phyloP scores from a whole-genome alignment of 2,888 invertebrate species.

The Nomada goodeniana region DNA sequence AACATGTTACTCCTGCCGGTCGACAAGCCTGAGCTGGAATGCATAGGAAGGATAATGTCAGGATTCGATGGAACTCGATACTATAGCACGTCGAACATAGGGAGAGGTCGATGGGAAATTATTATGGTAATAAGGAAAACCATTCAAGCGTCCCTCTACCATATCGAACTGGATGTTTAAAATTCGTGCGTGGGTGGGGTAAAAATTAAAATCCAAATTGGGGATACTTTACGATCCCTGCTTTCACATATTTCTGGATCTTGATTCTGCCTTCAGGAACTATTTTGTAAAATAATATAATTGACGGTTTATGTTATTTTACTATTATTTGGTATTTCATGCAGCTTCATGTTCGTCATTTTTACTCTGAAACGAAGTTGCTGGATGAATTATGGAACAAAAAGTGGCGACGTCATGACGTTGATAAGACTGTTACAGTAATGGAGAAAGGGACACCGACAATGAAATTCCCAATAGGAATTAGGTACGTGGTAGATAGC shows the following conservation, averaged over 20 bases:
- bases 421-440: conserved; percentile 32
- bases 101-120: conserved; percentile 49
- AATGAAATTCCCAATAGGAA: conserved; percentile 12
- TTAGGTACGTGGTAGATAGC: conserved; percentile 44
- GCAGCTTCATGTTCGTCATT: too few relatives aligned
- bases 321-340: too few relatives aligned
- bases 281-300: not conserved
- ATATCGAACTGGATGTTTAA: not conserved
- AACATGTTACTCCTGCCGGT: conserved; percentile 71
- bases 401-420: not conserved
- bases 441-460: conserved; percentile 42
- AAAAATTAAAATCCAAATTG: conserved; percentile 7
- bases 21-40: conserved; percentile 76
- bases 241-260: not conserved
- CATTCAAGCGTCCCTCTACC: not conserved
- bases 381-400: conserved; percentile 12
- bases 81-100: conserved; percentile 41
- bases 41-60: conserved; percentile 73
- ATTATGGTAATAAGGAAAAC: conserved; percentile 27
- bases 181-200: not conserved
- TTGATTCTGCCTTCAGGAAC: not conserved
- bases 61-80: conserved; percentile 64
- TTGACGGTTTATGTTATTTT: too few relatives aligned
- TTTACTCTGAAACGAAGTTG: not conserved
- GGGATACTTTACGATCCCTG: conserved; percentile 3